phyloP scores from a whole-genome alignment of 2,888 invertebrate genomes.

The Chrysina gloriosa region DNA sequence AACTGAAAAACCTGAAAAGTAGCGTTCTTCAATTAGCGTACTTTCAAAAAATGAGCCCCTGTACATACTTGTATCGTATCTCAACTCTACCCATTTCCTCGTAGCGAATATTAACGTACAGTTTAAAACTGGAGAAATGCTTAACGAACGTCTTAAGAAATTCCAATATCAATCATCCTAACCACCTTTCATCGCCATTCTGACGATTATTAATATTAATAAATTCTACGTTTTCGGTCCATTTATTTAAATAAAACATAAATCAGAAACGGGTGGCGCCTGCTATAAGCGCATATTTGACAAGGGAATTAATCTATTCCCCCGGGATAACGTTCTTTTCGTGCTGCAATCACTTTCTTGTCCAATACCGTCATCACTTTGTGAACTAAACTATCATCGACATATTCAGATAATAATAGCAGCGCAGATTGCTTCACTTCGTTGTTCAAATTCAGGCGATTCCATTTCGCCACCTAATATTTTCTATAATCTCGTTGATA shows the following conservation, averaged over 20 bases:
- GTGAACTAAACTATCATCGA: background rate
- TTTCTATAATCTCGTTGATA: slow-evolving; percentile 15
- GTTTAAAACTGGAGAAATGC: background rate
- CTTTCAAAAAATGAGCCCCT: too few relatives aligned
- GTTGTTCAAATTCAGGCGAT: slow-evolving; percentile 18
- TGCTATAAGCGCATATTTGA: slow-evolving; percentile 22
- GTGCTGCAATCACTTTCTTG: background rate
- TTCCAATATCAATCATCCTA: slow-evolving; percentile 11
- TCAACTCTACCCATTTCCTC: too few relatives aligned
- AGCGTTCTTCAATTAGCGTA: too few relatives aligned
- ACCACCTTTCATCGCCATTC: slow-evolving; percentile 11
- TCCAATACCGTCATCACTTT: background rate
- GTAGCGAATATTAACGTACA: background rate
- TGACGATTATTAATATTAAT: slow-evolving; percentile 37
- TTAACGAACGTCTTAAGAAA: slow-evolving; percentile 2
- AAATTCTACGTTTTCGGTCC: slow-evolving; percentile 17
- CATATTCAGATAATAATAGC: background rate
- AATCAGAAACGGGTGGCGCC: slow-evolving; percentile 24
- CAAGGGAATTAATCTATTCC: slow-evolving; percentile 29
- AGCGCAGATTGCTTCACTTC: slow-evolving; percentile 16
- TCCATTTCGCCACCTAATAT: slow-evolving; percentile 5
- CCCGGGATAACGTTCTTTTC: background rate
- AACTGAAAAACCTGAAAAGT: too few relatives aligned
- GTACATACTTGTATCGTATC: too few relatives aligned
- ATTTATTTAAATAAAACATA: slow-evolving; percentile 38